Conservation (phyloP, 1,140 invertebrate genomes). For the Trypoxylus dichotomus region DNA sequence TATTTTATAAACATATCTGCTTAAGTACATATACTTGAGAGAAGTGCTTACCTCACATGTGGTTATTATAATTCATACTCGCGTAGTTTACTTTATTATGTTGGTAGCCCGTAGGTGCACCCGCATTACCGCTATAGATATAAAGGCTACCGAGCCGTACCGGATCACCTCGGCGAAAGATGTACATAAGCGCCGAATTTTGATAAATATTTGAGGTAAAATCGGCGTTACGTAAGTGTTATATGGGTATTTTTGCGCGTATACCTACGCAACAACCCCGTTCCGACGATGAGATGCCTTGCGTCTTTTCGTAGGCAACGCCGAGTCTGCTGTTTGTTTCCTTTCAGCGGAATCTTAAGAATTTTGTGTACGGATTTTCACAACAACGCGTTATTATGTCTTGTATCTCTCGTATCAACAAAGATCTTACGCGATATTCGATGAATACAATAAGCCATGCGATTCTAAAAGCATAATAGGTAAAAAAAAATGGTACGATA, state of each 20-base stretch:
- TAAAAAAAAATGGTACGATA: too few relatives aligned
- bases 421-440: too few relatives aligned
- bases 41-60: constrained; percentile 50
- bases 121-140: neutral
- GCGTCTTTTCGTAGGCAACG: neutral
- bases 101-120: neutral
- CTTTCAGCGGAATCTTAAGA: neutral
- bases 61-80: constrained; percentile 50
- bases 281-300: neutral
- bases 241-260: constrained; percentile 1
- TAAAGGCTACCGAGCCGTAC: constrained; percentile 22
- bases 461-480: too few relatives aligned
- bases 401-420: neutral
- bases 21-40: constrained; percentile 49
- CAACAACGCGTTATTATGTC: neutral
- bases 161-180: constrained; percentile 10
- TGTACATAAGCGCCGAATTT: neutral
- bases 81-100: constrained; percentile 8
- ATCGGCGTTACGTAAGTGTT: constrained; percentile 11
- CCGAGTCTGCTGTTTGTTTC: neutral
- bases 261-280: neutral
- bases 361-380: neutral
- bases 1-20: constrained; percentile 50
- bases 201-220: constrained; percentile 21
- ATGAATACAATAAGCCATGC: too few relatives aligned